Base-by-base conservation (phyloP, 2,797 vertebrate genomes). In the Trematomus bernacchii region DNA sequence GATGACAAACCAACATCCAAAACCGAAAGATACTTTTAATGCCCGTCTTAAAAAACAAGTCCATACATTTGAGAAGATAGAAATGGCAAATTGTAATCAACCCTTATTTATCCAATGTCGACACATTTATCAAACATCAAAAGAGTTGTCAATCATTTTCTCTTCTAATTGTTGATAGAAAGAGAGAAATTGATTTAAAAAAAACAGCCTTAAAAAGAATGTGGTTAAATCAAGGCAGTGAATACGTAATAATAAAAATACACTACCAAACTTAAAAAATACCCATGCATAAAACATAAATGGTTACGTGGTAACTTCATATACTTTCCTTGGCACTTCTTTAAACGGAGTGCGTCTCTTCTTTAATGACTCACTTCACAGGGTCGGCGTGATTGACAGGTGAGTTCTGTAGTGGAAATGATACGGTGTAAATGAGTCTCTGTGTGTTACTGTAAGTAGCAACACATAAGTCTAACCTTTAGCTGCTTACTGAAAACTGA, bases 391-490 rank as follows among this genome's bases (percentile, higher is more conserved):
- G 90, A 92, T 55, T 91, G 90, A 89, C 90, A 82, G 37, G 69
- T 55, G 76, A 78, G 82, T 69, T 82, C 58, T 83, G 87, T 75
- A 66, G 83, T 66, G 71, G 76, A 86, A 85, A 87, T 76, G 78
- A 90, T 85, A 84, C 11, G 77, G 83, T 67, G 87, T 85, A 82
- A 90, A 87, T 73, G 66, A 87, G 82, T 88, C 77, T 77, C 2
- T 6, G 74, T 70, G 80, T 91, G 90, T 91, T 90, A 91, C 90
- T 90, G 89, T 92, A 90, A 93, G 90, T 80, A 86, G 87, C 79
- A 88, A 87, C 89, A 90, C 86, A 91, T 90, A 84, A 85, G 86
- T 91, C 88, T 94, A 93, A 91, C 89, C 90, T 93, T 92, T 93
- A 92, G 86, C 90, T 92, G 88, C 87, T 84, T 59, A 37, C 88